Percentiles rank a stretch among this genome's conserved stretches.
These are phyloP conservation scores for Drosophila subpulchrella DNA, from an alignment of 1,140 invertebrate genomes.

Conservation along the genomic window DNA sequence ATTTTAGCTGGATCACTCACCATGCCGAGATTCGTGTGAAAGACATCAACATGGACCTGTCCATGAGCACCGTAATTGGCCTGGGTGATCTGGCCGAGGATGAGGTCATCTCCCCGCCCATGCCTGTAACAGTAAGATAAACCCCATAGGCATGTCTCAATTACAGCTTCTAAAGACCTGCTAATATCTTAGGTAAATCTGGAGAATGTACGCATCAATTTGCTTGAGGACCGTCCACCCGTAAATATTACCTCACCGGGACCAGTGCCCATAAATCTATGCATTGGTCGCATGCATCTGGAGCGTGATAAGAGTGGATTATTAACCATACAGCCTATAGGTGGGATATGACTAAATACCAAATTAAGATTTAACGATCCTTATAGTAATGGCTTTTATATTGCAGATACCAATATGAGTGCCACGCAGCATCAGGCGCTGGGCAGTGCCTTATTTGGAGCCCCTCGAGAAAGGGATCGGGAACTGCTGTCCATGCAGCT, in stretches of 20 bases:
- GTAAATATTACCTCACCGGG: slow-evolving; percentile 93
- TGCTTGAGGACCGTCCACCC: slow-evolving; percentile 92
- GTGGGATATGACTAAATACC: neutral
- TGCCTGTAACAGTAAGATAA: slow-evolving; percentile 90
- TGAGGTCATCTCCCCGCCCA: slow-evolving; percentile 90
- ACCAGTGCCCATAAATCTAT: slow-evolving; percentile 91
- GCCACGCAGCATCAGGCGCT: slow-evolving; percentile 47
- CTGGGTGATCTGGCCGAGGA: slow-evolving; percentile 93
- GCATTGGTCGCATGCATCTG: slow-evolving; percentile 89
- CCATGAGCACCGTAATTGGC: slow-evolving; percentile 92
- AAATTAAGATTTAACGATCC: no score
- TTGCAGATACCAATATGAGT: slow-evolving; percentile 64
- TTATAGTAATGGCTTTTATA: neutral
- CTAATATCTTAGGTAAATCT: slow-evolving; percentile 86
- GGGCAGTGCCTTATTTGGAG: slow-evolving; percentile 54
- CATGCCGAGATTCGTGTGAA: slow-evolving; percentile 88
- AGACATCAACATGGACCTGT: slow-evolving; percentile 89
- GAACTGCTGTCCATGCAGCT: slow-evolving; percentile 85
- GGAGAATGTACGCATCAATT: slow-evolving; percentile 88
- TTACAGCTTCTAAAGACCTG: slow-evolving; percentile 13
- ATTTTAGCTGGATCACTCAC: slow-evolving; percentile 84
- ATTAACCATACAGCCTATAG: slow-evolving; percentile 89
- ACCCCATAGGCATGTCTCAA: neutral
- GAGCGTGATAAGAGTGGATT: slow-evolving; percentile 89
- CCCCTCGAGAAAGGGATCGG: slow-evolving; percentile 82